phyloP scores from a whole-genome alignment of 2,113 vertebrate species.

The Polyodon spathula region DNA sequence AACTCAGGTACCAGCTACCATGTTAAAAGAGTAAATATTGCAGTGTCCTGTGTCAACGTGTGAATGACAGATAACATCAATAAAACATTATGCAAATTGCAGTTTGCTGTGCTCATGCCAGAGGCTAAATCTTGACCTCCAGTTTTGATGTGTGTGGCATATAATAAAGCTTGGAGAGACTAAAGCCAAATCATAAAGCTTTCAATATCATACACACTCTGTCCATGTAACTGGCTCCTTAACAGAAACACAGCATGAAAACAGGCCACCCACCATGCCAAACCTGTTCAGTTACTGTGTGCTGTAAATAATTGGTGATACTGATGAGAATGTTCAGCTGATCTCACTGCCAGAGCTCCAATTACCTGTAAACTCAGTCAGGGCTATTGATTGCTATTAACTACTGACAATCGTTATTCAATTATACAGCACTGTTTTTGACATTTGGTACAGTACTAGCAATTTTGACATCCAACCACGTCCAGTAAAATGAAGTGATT shows the following conservation, averaged over 20 bases:
- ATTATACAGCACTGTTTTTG: not conserved
- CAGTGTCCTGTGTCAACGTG: not conserved
- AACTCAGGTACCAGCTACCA: not conserved
- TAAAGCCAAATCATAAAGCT: not conserved
- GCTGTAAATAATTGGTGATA: constrained; percentile 7
- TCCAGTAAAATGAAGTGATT: not conserved
- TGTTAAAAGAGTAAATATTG: not conserved
- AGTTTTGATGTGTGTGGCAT: not conserved
- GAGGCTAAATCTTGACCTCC: not conserved
- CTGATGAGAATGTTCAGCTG: not conserved
- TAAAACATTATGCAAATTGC: not conserved
- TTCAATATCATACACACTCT: not conserved
- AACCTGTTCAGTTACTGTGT: not conserved
- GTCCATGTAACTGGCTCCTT: not conserved
- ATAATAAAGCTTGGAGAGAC: not conserved
- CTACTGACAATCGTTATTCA: not conserved
- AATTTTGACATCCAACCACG: not conserved
- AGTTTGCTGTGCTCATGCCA: not conserved
- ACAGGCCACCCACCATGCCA: not conserved
- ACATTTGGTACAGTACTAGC: not conserved
- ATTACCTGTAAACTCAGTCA: not conserved
- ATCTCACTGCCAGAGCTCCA: not conserved
- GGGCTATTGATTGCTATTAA: not conserved
- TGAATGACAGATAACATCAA: not conserved
- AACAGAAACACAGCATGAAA: not conserved